A percentile compares a stretch with the other conserved stretches of the same genome.
Conservation (phyloP, 1,140 invertebrate species). For the Zaprionus tsacasi region DNA sequence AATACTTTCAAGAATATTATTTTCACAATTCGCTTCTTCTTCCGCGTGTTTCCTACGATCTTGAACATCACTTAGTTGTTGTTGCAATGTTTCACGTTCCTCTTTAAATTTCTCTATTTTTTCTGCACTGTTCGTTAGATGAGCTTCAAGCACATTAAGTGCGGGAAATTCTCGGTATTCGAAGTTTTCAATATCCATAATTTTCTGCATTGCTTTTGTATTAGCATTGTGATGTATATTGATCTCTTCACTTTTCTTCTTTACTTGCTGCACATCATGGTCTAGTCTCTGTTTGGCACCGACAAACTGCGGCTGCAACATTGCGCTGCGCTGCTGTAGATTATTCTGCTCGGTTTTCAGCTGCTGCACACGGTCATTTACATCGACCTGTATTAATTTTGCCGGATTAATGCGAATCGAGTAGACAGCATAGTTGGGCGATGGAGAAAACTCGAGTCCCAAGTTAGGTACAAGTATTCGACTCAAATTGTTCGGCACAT, state of each 20-base stretch:
- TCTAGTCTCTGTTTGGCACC: conserved; percentile 17
- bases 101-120: conserved; percentile 50
- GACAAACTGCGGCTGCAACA: conserved; percentile 29
- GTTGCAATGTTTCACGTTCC: conserved; percentile 36
- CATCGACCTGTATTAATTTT: conserved; percentile 88
- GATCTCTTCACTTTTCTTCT: conserved; percentile 37
- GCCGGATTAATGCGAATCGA: conserved; percentile 84
- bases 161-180: conserved; percentile 59
- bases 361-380: conserved; percentile 85
- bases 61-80: conserved; percentile 35
- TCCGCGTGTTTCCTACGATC: conserved; percentile 22
- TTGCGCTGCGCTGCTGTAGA: conserved; percentile 30
- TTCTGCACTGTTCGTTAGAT: conserved; percentile 36
- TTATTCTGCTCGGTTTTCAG: conserved; percentile 49
- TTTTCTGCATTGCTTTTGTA: conserved; percentile 49
- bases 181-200: conserved; percentile 68
- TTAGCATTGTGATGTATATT: conserved; percentile 41
- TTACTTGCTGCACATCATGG: conserved; percentile 30
- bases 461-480: conserved; percentile 87
- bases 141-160: conserved; percentile 52
- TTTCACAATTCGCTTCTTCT: conserved; percentile 19
- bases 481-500: conserved; percentile 88
- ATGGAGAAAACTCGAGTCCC: conserved; percentile 83
- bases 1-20: conserved; percentile 29
- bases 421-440: conserved; percentile 89